A percentile compares a stretch with the other conserved stretches of the same genome.
Evolutionary conservation across 2,888 invertebrate species (phyloP).

Genomic region (Ctenicera cuprea): DNA sequence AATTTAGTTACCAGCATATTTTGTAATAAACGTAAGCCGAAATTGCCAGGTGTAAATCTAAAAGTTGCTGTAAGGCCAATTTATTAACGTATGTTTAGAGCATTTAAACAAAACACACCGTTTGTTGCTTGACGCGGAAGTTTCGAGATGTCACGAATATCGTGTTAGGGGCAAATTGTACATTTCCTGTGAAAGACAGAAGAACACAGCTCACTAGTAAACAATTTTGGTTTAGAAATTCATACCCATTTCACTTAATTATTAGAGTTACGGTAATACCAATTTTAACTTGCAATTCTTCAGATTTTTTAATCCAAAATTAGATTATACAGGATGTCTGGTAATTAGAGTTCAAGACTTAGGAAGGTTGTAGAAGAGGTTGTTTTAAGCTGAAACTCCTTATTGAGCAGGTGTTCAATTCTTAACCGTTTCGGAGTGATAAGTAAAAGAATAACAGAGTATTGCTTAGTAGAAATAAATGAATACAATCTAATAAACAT

Average conservation of each 20-base stretch:
- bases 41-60: conserved; percentile 57
- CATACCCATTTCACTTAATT: not conserved
- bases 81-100: conserved; percentile 57
- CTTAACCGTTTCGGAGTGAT: too few relatives aligned
- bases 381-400: too few relatives aligned
- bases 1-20: conserved; percentile 44
- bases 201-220: conserved; percentile 13
- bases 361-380: too few relatives aligned
- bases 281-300: too few relatives aligned
- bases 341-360: too few relatives aligned
- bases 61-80: conserved; percentile 54
- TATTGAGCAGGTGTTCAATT: too few relatives aligned
- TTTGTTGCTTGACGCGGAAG: conserved; percentile 60
- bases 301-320: too few relatives aligned
- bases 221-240: not conserved
- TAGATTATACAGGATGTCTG: too few relatives aligned
- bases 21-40: conserved; percentile 40
- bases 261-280: too few relatives aligned
- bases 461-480: too few relatives aligned
- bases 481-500: too few relatives aligned
- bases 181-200: conserved; percentile 55
- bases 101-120: conserved; percentile 54
- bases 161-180: conserved; percentile 61
- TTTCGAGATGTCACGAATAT: conserved; percentile 61
- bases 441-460: too few relatives aligned